phyloP scores from a whole-genome alignment of 1,140 invertebrate species.

The Parasteatoda tepidariorum region DNA sequence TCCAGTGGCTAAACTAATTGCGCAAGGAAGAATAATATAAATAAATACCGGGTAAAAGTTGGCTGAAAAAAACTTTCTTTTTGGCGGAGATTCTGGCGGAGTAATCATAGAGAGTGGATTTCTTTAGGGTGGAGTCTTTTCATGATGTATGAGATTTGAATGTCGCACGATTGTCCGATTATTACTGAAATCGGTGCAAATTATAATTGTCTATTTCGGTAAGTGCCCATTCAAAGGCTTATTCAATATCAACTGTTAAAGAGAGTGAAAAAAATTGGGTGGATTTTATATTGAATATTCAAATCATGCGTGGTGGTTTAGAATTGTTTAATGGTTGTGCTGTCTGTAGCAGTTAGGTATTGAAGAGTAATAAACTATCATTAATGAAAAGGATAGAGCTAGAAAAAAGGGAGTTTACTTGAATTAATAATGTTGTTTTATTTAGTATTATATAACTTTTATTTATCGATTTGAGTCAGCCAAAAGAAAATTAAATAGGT shows the following conservation, averaged over 20 bases:
- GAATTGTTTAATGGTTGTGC: too few relatives aligned
- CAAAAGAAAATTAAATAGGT: too few relatives aligned
- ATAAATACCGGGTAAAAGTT: background rate
- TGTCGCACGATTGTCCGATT: conserved; percentile 39
- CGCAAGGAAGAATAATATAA: background rate
- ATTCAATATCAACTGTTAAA: conserved; percentile 16
- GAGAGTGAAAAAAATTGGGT: background rate
- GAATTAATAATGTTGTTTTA: too few relatives aligned
- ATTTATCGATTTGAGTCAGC: too few relatives aligned
- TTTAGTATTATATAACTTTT: too few relatives aligned
- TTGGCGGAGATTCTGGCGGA: background rate
- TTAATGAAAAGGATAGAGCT: too few relatives aligned
- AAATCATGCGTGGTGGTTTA: background rate
- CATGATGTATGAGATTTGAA: conserved; percentile 52
- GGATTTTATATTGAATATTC: background rate
- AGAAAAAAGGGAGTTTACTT: too few relatives aligned
- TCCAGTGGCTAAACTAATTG: background rate
- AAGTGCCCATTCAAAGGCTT: conserved; percentile 3
- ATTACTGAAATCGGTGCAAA: background rate
- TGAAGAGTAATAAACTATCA: too few relatives aligned
- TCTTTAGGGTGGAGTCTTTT: conserved; percentile 1
- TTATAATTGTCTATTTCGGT: conserved; percentile 36
- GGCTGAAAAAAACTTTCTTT: background rate
- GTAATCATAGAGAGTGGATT: conserved; percentile 45
- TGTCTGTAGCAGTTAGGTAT: too few relatives aligned